These are phyloP conservation scores for Globia sparganii DNA, from an alignment of 2,888 invertebrate species.

Conservation along the genomic window DNA sequence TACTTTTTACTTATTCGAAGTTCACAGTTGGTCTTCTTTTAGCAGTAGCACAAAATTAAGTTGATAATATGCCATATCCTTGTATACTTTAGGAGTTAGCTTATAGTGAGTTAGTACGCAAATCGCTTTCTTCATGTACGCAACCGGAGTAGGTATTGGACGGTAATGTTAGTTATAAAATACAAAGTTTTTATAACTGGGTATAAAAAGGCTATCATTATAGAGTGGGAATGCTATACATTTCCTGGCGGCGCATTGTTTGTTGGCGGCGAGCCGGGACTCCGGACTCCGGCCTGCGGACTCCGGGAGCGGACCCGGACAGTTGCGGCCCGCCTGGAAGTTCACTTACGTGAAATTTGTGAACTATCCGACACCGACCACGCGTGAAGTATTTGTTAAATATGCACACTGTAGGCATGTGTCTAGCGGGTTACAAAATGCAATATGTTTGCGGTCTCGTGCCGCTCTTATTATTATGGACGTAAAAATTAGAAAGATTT, in stretches of 20 bases:
- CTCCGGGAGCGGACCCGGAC: slow-evolving; percentile 49
- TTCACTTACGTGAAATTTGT: slow-evolving; percentile 77
- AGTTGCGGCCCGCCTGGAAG: slow-evolving; percentile 70
- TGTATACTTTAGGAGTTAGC: not conserved
- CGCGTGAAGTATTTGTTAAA: slow-evolving; percentile 77
- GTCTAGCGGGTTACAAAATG: slow-evolving; percentile 66
- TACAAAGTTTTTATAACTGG: slow-evolving; percentile 47
- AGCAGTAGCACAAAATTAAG: not conserved
- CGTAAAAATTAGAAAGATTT: not conserved
- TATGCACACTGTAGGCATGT: slow-evolving; percentile 73
- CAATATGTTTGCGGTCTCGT: slow-evolving; percentile 58
- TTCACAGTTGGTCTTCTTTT: slow-evolving; percentile 1
- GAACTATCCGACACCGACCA: slow-evolving; percentile 76
- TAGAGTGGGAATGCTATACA: slow-evolving; percentile 73
- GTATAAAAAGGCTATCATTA: slow-evolving; percentile 51
- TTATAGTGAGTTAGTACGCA: not conserved
- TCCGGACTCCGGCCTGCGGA: slow-evolving; percentile 28
- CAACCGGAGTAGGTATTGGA: not conserved
- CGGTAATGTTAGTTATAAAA: slow-evolving; percentile 33
- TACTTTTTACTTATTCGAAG: slow-evolving; percentile 13
- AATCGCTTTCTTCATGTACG: not conserved
- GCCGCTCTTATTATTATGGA: slow-evolving; percentile 18
- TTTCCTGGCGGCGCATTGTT: slow-evolving; percentile 74
- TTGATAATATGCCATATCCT: not conserved
- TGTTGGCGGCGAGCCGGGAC: slow-evolving; percentile 62